Conservation (phyloP, 35 echinoderm and acorn worm species). For the Anneissia japonica region DNA sequence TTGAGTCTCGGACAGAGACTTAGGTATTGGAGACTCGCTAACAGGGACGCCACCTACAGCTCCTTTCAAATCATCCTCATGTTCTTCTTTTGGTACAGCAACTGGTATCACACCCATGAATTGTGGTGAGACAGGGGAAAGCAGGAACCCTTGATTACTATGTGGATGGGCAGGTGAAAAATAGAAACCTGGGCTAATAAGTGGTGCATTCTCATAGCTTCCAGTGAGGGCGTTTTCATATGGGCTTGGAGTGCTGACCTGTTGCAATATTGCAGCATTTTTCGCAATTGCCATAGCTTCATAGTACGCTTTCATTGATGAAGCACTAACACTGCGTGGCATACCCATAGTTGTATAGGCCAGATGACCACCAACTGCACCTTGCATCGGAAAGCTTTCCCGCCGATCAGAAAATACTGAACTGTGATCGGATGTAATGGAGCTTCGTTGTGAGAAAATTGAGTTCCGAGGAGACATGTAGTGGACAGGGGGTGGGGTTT, state of each 20-base stretch:
- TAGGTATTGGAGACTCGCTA: neutral
- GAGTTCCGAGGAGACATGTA: neutral
- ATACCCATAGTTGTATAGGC: neutral
- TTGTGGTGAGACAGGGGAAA: constrained; percentile 23
- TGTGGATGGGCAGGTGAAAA: constrained; percentile 9
- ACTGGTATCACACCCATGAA: neutral
- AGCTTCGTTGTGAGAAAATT: neutral
- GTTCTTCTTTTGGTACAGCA: neutral
- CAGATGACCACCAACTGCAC: neutral
- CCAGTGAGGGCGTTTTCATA: constrained; percentile 38
- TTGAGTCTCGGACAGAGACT: neutral
- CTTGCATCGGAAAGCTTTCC: neutral
- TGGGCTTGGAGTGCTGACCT: constrained; percentile 12
- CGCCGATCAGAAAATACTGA: neutral
- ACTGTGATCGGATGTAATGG: neutral
- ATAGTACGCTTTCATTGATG: neutral
- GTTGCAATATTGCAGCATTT: neutral
- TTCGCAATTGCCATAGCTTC: neutral
- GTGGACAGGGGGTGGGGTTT: neutral
- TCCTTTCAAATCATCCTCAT: neutral
- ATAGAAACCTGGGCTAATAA: constrained; percentile 54
- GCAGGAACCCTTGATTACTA: constrained; percentile 47
- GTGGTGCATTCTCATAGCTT: constrained; percentile 78
- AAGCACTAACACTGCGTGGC: neutral
- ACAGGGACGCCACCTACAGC: constrained; percentile 17